A percentile compares a stretch with the other conserved stretches of the same genome.
Conservation (phyloP, 2,797 vertebrate genomes). For the Intellagama lesueurii region DNA sequence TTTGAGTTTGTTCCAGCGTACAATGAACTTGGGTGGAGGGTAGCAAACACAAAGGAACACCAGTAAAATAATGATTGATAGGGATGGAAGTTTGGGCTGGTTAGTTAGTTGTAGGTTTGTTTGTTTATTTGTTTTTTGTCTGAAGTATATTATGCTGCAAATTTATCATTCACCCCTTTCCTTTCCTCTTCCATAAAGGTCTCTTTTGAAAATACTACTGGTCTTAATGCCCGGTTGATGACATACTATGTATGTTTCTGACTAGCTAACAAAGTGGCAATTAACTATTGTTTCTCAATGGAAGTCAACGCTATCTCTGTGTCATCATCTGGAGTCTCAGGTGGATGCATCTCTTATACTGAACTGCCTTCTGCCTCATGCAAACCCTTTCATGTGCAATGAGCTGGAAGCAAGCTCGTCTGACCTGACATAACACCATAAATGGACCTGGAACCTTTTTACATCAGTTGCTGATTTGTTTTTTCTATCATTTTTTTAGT, state of each 20-base stretch:
- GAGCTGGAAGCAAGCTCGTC: slow-evolving; percentile 57
- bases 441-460: slow-evolving; percentile 60
- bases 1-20: slow-evolving; percentile 51
- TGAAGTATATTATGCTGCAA: background rate
- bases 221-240: background rate
- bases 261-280: slow-evolving; percentile 31
- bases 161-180: background rate
- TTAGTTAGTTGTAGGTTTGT: background rate
- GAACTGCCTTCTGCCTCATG: slow-evolving; percentile 47
- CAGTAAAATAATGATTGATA: slow-evolving; percentile 23
- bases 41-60: background rate
- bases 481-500: slow-evolving; percentile 61
- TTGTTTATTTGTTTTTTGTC: background rate
- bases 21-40: background rate
- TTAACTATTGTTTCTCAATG: slow-evolving; percentile 49
- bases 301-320: slow-evolving; percentile 29
- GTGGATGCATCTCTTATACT: slow-evolving; percentile 51
- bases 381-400: slow-evolving; percentile 62
- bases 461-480: slow-evolving; percentile 57
- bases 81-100: background rate
- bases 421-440: slow-evolving; percentile 58
- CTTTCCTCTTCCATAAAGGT: background rate
- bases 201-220: slow-evolving; percentile 32
- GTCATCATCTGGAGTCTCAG: slow-evolving; percentile 52
- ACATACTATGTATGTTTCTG: slow-evolving; percentile 47